Evolutionary conservation across 2,888 invertebrate species (phyloP).

Genomic region (Dolichopus griseipennis): DNA sequence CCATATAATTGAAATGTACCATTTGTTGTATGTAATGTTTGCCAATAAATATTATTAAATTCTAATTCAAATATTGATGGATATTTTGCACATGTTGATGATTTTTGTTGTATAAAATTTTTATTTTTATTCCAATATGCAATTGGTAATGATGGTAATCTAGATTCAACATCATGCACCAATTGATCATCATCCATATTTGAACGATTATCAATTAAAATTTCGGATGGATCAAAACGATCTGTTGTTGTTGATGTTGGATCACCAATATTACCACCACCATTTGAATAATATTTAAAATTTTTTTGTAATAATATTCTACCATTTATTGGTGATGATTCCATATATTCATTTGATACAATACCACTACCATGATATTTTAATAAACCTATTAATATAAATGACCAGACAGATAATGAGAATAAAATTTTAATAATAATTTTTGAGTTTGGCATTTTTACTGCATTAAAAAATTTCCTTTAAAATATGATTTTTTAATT

Average conservation of each 20-base stretch:
- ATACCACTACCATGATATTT: constrained; percentile 42
- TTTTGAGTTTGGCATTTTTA: constrained; percentile 38
- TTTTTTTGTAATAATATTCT: constrained; percentile 42
- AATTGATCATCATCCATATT: constrained; percentile 59
- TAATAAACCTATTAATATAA: constrained; percentile 41
- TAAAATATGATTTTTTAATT: neutral
- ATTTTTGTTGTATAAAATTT: constrained; percentile 51
- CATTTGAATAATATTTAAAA: constrained; percentile 31
- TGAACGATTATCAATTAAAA: constrained; percentile 41
- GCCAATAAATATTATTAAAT: constrained; percentile 92
- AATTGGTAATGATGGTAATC: constrained; percentile 75
- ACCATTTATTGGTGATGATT: constrained; percentile 38
- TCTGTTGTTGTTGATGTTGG: constrained; percentile 43
- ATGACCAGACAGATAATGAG: constrained; percentile 43
- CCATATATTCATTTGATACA: constrained; percentile 37
- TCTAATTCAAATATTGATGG: constrained; percentile 84
- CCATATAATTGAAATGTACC: constrained; percentile 88
- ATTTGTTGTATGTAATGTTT: constrained; percentile 68
- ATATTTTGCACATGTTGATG: constrained; percentile 67
- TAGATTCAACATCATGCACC: constrained; percentile 66
- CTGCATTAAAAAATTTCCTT: constrained; percentile 8
- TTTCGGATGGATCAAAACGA: constrained; percentile 41
- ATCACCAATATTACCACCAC: constrained; percentile 27
- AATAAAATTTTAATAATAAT: constrained; percentile 42
- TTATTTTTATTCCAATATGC: constrained; percentile 77